phyloP scores from a whole-genome alignment of 1,140 invertebrate species.

The Tetranychus urticae region DNA sequence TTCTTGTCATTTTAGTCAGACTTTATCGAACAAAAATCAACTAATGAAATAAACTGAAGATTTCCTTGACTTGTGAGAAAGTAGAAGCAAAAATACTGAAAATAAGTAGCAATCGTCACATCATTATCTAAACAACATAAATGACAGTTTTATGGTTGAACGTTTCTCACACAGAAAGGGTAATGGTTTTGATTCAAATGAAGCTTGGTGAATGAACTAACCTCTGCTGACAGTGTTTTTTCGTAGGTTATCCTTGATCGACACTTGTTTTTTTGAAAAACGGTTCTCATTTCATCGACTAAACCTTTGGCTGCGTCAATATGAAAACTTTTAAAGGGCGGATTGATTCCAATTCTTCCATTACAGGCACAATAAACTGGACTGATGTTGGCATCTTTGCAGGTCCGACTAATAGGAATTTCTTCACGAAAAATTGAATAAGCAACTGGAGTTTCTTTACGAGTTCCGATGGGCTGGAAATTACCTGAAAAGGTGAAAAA shows the following conservation, averaged over 20 bases:
- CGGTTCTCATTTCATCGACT: neutral
- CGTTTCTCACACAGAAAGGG: neutral
- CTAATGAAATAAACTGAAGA: no score
- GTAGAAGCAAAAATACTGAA: no score
- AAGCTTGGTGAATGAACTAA: neutral
- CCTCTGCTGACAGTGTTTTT: neutral
- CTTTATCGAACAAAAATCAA: no score
- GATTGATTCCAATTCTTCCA: neutral
- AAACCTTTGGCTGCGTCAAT: neutral
- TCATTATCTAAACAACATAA: no score
- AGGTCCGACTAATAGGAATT: slow-evolving; percentile 2
- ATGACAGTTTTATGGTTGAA: no score
- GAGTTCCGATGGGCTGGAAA: neutral
- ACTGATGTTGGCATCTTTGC: neutral
- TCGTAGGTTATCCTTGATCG: neutral
- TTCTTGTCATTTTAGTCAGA: no score
- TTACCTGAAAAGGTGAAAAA: neutral
- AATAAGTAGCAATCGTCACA: no score
- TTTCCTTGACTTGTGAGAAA: no score
- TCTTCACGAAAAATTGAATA: slow-evolving; percentile 1
- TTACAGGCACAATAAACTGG: slow-evolving; percentile 7
- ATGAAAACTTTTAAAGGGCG: neutral
- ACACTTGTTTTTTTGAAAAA: neutral
- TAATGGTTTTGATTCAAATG: no score
- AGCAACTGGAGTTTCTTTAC: neutral